Evolutionary conservation across 2,113 vertebrate species (phyloP).

Genomic region (Hydrochoerus hydrochaeris): DNA sequence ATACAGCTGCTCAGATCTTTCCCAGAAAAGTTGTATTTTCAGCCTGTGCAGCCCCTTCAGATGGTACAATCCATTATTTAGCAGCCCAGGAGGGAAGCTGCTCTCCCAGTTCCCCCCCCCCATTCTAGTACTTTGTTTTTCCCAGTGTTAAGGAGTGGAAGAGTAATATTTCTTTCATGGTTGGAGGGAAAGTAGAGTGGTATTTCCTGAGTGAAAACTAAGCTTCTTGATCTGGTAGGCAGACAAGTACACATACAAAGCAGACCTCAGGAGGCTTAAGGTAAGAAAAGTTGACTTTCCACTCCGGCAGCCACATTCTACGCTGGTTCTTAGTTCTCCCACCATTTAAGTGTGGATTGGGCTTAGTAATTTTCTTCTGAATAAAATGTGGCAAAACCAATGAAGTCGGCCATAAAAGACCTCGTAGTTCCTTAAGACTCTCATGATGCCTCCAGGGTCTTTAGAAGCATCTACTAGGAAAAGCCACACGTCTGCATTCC

Average conservation of each 20-base stretch:
- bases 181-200: neutral
- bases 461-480: neutral
- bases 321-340: neutral
- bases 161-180: neutral
- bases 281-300: neutral
- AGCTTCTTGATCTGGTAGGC: neutral
- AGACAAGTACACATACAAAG: neutral
- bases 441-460: neutral
- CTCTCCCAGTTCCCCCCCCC: neutral
- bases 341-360: neutral
- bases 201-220: neutral
- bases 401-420: neutral
- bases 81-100: neutral
- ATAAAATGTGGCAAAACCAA: neutral
- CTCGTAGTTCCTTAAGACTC: neutral
- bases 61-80: neutral
- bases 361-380: constrained; percentile 10
- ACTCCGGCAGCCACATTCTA: neutral
- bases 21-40: constrained; percentile 39
- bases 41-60: neutral
- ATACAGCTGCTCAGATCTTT: neutral
- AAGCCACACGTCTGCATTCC: neutral
- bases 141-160: neutral
- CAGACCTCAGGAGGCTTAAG: neutral
- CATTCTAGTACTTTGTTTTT: neutral